Evolutionary conservation across 2,113 vertebrate species (phyloP).

Genomic region (Cottus gobio): DNA sequence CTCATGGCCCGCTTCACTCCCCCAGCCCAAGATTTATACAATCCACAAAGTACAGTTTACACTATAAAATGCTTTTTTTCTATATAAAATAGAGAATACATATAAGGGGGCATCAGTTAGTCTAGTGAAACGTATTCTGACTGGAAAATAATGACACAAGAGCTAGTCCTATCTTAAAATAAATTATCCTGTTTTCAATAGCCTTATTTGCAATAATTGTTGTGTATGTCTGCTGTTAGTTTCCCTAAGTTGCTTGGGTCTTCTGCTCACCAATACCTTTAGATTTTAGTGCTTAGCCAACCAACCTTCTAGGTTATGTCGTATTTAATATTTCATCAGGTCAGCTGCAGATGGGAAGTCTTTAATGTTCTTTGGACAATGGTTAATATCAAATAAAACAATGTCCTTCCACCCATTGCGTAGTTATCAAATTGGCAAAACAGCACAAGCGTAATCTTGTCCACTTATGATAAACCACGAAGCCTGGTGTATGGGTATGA

Average conservation of each 20-base stretch:
- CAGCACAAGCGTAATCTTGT: constrained; percentile 6
- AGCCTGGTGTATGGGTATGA: constrained; percentile 42
- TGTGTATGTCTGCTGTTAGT: neutral
- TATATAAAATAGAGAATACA: constrained; percentile 59
- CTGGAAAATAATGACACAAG: constrained; percentile 13
- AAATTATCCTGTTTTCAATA: constrained; percentile 35
- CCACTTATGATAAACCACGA: constrained; percentile 31
- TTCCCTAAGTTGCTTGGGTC: neutral
- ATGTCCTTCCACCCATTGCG: constrained; percentile 38
- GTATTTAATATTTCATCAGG: constrained; percentile 16
- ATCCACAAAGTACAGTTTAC: constrained; percentile 56
- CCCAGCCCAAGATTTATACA: constrained; percentile 32
- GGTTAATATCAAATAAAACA: constrained; percentile 39
- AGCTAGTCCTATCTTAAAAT: constrained; percentile 21
- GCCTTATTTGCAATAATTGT: neutral
- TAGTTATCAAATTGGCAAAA: constrained; percentile 52
- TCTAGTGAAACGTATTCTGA: constrained; percentile 8
- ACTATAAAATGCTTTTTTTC: constrained; percentile 63
- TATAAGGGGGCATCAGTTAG: constrained; percentile 18
- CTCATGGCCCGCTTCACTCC: constrained; percentile 26
- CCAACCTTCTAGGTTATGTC: constrained; percentile 19
- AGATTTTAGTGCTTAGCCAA: constrained; percentile 39
- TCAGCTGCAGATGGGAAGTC: constrained; percentile 31
- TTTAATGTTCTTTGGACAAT: constrained; percentile 55
- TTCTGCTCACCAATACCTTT: constrained; percentile 27